Evolutionary conservation across 1,140 invertebrate species (phyloP), one percentile per base, ranked within the genome.

Genomic region (Frieseomelitta varia): DNA sequence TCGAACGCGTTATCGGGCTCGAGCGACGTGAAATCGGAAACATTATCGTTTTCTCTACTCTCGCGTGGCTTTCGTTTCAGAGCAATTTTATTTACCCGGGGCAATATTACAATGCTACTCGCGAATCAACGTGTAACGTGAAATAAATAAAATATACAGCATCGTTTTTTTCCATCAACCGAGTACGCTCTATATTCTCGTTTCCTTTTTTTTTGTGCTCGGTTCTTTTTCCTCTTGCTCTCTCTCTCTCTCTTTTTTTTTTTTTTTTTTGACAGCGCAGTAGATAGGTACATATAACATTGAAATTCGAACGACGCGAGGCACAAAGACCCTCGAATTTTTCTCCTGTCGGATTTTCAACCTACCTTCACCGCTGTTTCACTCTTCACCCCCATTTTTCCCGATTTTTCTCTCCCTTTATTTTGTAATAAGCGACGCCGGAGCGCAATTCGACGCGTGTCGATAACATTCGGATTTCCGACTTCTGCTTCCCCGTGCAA

Each of bases 401-500:
- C 1, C 72, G 15, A 12, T n/a, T 14, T 30, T 55, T 73, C 58
- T 2, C n/a, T 34, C 19, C n/a, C 21, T n/a, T n/a, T 39, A 17
- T 39, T 30, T 15, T 15, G 73, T 21, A 21, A 34, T 67, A 67
- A 65, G 63, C 63, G n/a, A 30, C 2, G 63, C 63, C 63, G 77
- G 51, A 76, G 24, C 73, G 19, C 47, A 53, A 75, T 56, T 21
- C 15, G 24, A 55, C n/a, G 27, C 30, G 75, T 72, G 81, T 72
- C 11, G 51, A 84, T 84, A 87, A 88, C 71, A 88, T 61, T 61
- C 24, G 15, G 53, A 61, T 84, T 79, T 84, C 69, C 63, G 11
- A 79, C 34, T 56, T 19, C 53, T 55, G 47, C 56, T 76, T n/a
- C 17, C 15, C 58, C 19, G 80, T 19, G 67, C 58, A 69, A 53